Percentiles rank a stretch among this genome's conserved stretches.
Conservation (phyloP, 2,888 invertebrate species). For the Drosophila acutilabella region DNA sequence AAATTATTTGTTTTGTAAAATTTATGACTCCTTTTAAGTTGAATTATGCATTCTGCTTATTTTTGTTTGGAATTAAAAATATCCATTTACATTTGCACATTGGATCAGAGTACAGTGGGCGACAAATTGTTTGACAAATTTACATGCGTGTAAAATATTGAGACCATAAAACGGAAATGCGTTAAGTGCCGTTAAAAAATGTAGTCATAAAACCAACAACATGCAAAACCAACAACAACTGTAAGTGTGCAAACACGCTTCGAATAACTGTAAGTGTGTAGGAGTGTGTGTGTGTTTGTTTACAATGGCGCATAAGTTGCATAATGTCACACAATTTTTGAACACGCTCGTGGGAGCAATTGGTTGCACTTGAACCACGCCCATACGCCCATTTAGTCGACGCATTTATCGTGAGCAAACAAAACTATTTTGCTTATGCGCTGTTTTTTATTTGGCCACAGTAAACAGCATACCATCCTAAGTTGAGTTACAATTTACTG, state of each 20-base stretch:
- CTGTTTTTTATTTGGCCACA: not conserved
- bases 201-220: constrained; percentile 54
- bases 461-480: not conserved
- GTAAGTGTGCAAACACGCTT: constrained; percentile 37
- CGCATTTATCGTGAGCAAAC: not conserved
- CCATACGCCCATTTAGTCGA: constrained; percentile 5
- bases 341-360: constrained; percentile 48
- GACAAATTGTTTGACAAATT: constrained; percentile 13
- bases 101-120: not conserved
- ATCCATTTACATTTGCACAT: constrained; percentile 3
- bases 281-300: constrained; percentile 11
- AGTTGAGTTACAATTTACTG: constrained; percentile 5
- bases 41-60: not conserved
- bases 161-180: constrained; percentile 28
- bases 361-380: constrained; percentile 37
- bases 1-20: not conserved
- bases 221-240: constrained; percentile 15
- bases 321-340: constrained; percentile 37
- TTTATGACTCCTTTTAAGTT: not conserved
- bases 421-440: not conserved
- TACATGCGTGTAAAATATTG: constrained; percentile 10
- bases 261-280: constrained; percentile 6
- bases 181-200: constrained; percentile 34
- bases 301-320: constrained; percentile 37
- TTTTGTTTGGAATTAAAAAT: not conserved